Percentiles rank a stretch among this genome's conserved stretches.
phyloP scores from a whole-genome alignment of 2,888 invertebrate genomes.

The Anaspis maculata region DNA sequence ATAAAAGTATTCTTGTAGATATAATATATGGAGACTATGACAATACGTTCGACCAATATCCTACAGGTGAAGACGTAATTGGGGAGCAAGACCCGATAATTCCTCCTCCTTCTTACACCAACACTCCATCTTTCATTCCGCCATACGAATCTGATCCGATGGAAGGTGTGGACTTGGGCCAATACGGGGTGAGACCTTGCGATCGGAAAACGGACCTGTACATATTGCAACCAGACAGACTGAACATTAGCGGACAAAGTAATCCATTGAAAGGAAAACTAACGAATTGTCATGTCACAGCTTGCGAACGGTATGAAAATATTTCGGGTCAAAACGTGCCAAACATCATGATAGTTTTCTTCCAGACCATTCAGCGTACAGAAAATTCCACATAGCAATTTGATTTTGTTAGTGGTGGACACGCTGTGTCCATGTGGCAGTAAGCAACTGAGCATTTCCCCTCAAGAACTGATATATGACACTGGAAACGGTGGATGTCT shows the following conservation, averaged over 20 bases:
- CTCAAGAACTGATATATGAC: slow-evolving; percentile 59
- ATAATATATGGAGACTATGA: slow-evolving; percentile 22
- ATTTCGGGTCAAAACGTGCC: slow-evolving; percentile 1
- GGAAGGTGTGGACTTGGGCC: slow-evolving; percentile 39
- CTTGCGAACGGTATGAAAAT: slow-evolving; percentile 71
- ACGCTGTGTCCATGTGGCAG: slow-evolving; percentile 82
- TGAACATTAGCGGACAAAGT: slow-evolving; percentile 68
- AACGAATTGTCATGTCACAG: slow-evolving; percentile 80
- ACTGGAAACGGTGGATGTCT: slow-evolving; percentile 45
- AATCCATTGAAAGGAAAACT: slow-evolving; percentile 83
- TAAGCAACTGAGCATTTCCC: slow-evolving; percentile 74
- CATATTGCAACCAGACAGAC: slow-evolving; percentile 70
- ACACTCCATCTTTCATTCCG: slow-evolving; percentile 37
- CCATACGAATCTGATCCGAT: slow-evolving; percentile 38
- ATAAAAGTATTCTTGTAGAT: no score
- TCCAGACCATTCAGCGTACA: slow-evolving; percentile 82
- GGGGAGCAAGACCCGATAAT: slow-evolving; percentile 35
- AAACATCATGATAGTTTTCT: slow-evolving; percentile 5
- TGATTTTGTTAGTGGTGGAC: slow-evolving; percentile 81
- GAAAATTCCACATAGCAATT: slow-evolving; percentile 83
- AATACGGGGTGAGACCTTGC: slow-evolving; percentile 64
- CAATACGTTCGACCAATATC: slow-evolving; percentile 15
- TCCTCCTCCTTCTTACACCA: slow-evolving; percentile 42
- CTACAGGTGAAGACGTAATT: slow-evolving; percentile 26
- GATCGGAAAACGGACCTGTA: slow-evolving; percentile 84